A percentile compares a stretch with the other conserved stretches of the same genome.
Conservation (phyloP, 1,140 invertebrate species). For the Tetragnatha versicolor region DNA sequence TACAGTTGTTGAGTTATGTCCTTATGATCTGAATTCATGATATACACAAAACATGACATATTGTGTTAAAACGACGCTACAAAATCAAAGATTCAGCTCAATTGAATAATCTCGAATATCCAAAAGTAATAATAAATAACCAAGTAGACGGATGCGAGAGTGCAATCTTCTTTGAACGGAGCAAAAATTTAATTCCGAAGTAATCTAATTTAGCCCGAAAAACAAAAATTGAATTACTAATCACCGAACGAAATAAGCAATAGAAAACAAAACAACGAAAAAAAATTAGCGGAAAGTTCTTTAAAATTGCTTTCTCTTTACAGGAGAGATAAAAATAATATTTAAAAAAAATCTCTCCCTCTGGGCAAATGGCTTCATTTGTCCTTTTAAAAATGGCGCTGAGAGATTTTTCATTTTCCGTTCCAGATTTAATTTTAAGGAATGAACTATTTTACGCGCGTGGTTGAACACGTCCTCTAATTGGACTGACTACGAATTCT, state of each 20-base stretch:
- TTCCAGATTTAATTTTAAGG: constrained; percentile 44
- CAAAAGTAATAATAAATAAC: not conserved
- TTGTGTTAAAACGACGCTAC: no score
- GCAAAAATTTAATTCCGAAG: constrained; percentile 30
- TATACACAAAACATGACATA: no score
- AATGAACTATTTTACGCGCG: constrained; percentile 36
- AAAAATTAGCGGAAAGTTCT: constrained; percentile 6
- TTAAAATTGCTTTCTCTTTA: constrained; percentile 35
- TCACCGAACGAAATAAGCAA: constrained; percentile 24
- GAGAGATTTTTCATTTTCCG: constrained; percentile 33
- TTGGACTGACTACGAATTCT: not conserved
- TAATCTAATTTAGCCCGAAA: constrained; percentile 29
- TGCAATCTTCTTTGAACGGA: constrained; percentile 11
- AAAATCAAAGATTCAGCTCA: no score
- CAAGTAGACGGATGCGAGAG: not conserved
- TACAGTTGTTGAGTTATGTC: no score
- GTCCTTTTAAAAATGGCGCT: constrained; percentile 21
- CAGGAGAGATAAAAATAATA: constrained; percentile 30
- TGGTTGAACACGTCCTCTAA: constrained; percentile 38
- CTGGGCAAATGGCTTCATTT: constrained; percentile 32
- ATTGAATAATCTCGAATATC: no score
- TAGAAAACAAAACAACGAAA: constrained; percentile 12
- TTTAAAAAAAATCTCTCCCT: constrained; percentile 5
- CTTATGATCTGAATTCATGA: no score
- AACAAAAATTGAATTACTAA: constrained; percentile 34